Evolutionary conservation across 2,113 vertebrate species (phyloP).

Genomic region (Scalopus aquaticus): DNA sequence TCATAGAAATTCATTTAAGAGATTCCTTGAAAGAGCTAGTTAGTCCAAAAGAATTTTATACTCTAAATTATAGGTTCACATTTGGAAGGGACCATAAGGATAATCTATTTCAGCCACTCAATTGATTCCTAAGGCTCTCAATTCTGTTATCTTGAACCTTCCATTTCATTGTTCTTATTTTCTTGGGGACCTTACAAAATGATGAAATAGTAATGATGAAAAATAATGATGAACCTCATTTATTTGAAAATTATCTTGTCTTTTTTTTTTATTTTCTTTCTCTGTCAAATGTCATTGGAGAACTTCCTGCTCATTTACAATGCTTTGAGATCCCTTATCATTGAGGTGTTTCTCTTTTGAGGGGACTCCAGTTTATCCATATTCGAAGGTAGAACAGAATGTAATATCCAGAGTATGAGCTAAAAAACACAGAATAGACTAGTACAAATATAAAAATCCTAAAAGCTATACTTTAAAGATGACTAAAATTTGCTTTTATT

Average conservation of each 20-base stretch:
- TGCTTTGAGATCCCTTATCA: background rate
- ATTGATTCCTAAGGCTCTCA: background rate
- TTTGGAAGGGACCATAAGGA: background rate
- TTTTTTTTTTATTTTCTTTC: background rate
- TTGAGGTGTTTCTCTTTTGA: background rate
- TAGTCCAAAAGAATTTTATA: background rate
- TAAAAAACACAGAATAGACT: background rate
- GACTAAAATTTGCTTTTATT: background rate
- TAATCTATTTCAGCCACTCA: background rate
- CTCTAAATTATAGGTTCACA: background rate
- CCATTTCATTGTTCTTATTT: background rate
- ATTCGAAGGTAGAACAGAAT: background rate
- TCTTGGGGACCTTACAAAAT: background rate
- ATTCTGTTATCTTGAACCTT: background rate
- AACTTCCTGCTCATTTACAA: background rate
- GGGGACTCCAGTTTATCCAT: background rate
- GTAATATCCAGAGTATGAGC: background rate
- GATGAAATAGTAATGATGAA: background rate
- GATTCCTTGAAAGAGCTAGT: background rate
- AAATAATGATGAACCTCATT: background rate
- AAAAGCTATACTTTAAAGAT: background rate
- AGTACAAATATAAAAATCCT: slow-evolving; percentile 5
- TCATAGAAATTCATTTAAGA: background rate
- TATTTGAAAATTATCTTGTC: background rate
- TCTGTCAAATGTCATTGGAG: background rate